phyloP scores from a whole-genome alignment of 1,140 invertebrate genomes.

The Ceratoteleas bidentatus region DNA sequence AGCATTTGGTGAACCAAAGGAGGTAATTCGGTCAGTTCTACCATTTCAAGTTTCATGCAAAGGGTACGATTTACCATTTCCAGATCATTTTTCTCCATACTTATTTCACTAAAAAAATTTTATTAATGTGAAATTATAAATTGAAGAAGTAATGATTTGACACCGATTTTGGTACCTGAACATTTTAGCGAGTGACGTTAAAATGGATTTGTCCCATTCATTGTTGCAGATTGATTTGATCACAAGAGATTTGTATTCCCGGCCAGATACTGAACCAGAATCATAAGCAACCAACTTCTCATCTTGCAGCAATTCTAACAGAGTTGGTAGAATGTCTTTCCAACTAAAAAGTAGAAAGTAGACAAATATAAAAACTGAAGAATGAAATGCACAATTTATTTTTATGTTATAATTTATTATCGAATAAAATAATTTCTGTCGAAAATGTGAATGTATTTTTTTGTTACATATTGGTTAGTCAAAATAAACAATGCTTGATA shows the following conservation, averaged over 20 bases:
- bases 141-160: no score
- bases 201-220: conserved; percentile 73
- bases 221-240: conserved; percentile 76
- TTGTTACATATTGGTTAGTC: no score
- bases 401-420: no score
- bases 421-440: no score
- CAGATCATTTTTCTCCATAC: conserved; percentile 74
- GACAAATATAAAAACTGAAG: no score
- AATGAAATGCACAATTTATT: no score
- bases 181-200: conserved; percentile 80
- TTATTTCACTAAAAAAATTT: conserved; percentile 73
- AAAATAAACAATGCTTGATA: no score
- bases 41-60: conserved; percentile 71
- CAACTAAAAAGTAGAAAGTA: conserved; percentile 71
- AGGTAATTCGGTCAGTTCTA: conserved; percentile 78
- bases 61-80: conserved; percentile 75
- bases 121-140: no score
- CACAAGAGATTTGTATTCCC: conserved; percentile 79
- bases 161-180: conserved; percentile 69
- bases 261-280: conserved; percentile 73
- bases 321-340: conserved; percentile 80
- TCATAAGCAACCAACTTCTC: conserved; percentile 77
- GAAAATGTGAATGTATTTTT: no score
- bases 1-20: conserved; percentile 81
- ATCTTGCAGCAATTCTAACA: conserved; percentile 78